A percentile compares a stretch with the other conserved stretches of the same genome.
Conservation (phyloP, 1,140 invertebrate genomes). For the Drosophila busckii region DNA sequence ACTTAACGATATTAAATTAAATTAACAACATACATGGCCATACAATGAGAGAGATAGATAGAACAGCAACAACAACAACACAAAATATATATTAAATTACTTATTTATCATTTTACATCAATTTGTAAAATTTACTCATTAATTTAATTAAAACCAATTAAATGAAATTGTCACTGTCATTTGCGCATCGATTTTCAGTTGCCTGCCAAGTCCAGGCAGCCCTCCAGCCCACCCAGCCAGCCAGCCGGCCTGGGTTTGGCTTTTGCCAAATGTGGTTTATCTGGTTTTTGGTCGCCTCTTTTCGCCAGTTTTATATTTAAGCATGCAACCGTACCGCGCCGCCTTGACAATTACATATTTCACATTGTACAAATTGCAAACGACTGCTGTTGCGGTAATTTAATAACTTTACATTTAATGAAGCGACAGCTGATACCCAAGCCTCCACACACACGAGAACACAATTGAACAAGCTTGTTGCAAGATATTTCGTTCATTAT, state of each 20-base stretch:
- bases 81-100: slow-evolving; percentile 67
- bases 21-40: slow-evolving; percentile 45
- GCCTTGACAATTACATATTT: slow-evolving; percentile 75
- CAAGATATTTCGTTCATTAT: slow-evolving; percentile 64
- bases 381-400: slow-evolving; percentile 68
- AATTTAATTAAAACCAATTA: slow-evolving; percentile 78
- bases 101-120: slow-evolving; percentile 77
- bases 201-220: too few species aligned
- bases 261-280: slow-evolving; percentile 60
- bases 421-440: slow-evolving; percentile 64
- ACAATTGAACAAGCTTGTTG: background rate
- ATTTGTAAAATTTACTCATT: slow-evolving; percentile 77
- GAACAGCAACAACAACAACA: background rate
- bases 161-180: slow-evolving; percentile 77
- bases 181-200: slow-evolving; percentile 73
- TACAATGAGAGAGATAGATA: slow-evolving; percentile 2
- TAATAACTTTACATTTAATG: slow-evolving; percentile 75
- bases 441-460: background rate
- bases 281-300: slow-evolving; percentile 26
- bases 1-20: slow-evolving; percentile 67
- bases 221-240: too few species aligned
- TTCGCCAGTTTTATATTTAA: slow-evolving; percentile 44
- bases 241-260: slow-evolving; percentile 6
- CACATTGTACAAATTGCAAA: slow-evolving; percentile 72
- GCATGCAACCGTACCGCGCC: slow-evolving; percentile 42